A percentile compares a stretch with the other conserved stretches of the same genome.
phyloP scores from a whole-genome alignment of 2,113 vertebrate genomes.

The Capreolus pygargus region DNA sequence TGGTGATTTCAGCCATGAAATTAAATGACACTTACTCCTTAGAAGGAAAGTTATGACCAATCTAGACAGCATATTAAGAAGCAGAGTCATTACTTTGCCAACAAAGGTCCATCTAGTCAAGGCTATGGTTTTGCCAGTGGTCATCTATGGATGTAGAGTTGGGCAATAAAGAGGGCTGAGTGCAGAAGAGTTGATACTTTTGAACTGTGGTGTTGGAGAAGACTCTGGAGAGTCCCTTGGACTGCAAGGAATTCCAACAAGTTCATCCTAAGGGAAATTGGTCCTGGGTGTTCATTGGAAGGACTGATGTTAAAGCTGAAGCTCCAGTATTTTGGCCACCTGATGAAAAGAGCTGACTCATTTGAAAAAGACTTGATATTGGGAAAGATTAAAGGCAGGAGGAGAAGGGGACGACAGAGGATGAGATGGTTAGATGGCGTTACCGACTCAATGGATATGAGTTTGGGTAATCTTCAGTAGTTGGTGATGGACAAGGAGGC shows the following conservation, averaged over 20 bases:
- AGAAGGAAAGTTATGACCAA: background rate
- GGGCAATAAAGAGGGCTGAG: background rate
- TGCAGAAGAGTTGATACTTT: accelerated
- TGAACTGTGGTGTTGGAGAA: background rate
- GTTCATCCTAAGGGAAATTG: background rate
- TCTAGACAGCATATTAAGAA: background rate
- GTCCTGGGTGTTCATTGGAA: background rate
- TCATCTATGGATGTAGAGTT: background rate
- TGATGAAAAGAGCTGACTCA: background rate
- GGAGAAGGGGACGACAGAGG: background rate
- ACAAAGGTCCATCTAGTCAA: background rate
- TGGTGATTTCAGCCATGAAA: background rate
- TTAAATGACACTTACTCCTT: background rate
- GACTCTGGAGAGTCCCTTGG: background rate
- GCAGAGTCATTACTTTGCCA: background rate
- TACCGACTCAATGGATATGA: background rate
- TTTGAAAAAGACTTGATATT: background rate
- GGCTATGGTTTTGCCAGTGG: background rate
- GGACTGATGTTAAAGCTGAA: background rate
- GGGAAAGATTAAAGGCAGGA: background rate
- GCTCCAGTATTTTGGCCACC: background rate
- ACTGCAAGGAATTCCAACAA: background rate
- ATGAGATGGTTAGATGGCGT: background rate
- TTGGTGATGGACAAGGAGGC: background rate
- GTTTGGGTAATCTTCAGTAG: too few species aligned